Percentiles rank a stretch among this genome's conserved stretches.
These are phyloP conservation scores for Oophaga pumilio DNA, from an alignment of 2,113 vertebrate genomes.

Conservation along the genomic window DNA sequence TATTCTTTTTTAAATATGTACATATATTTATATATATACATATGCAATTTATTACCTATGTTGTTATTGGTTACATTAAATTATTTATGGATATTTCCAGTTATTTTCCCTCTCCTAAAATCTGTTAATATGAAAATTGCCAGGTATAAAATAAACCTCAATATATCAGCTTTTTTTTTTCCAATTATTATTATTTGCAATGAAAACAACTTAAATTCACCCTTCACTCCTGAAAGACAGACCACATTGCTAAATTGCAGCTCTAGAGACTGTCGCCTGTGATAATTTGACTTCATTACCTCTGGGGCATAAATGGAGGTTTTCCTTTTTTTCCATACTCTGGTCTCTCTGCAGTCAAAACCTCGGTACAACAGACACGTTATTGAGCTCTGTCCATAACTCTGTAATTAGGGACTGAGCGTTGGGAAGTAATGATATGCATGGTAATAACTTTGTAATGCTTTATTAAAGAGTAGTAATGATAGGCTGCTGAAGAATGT, in stretches of 20 bases:
- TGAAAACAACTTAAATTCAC: conserved; percentile 81
- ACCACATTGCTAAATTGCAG: conserved; percentile 76
- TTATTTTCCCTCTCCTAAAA: background rate
- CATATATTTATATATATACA: too few relatives aligned
- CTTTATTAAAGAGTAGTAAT: conserved; percentile 54
- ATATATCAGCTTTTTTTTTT: conserved; percentile 77
- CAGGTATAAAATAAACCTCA: conserved; percentile 76
- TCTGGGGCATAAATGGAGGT: conserved; percentile 88
- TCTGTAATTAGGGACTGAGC: conserved; percentile 63
- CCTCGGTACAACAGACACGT: conserved; percentile 75
- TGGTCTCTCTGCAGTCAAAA: conserved; percentile 79
- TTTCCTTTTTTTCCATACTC: conserved; percentile 77
- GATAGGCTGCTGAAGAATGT: conserved; percentile 47
- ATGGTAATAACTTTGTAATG: conserved; percentile 39
- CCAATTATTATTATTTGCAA: conserved; percentile 78
- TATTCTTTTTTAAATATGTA: too few relatives aligned
- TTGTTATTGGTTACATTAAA: too few relatives aligned
- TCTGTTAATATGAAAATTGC: background rate
- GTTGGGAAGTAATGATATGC: conserved; percentile 49
- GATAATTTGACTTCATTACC: conserved; percentile 97
- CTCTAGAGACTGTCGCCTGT: conserved; percentile 84
- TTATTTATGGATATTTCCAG: background rate
- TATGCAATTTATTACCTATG: too few relatives aligned
- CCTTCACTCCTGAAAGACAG: conserved; percentile 74
- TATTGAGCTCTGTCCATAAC: conserved; percentile 74